These are phyloP conservation scores for Macrostomum cliftonense DNA, from an alignment of 2,888 invertebrate species.

Conservation along the genomic window DNA sequence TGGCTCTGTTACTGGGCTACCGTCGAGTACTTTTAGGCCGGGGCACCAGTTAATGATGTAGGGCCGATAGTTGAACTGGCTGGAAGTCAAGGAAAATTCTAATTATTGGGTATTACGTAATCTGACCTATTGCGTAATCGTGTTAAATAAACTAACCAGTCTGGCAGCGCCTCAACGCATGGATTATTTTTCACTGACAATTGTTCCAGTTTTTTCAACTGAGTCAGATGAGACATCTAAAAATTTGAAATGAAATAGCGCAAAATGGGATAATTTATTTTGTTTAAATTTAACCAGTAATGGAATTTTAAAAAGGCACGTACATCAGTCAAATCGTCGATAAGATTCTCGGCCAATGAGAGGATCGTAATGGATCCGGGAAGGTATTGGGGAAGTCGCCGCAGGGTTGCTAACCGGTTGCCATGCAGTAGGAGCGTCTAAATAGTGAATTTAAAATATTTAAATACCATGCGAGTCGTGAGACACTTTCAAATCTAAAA, in stretches of 20 bases:
- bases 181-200: conserved; percentile 70
- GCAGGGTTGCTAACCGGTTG: conserved; percentile 61
- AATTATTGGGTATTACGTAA: too few relatives aligned
- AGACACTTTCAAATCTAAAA: too few relatives aligned
- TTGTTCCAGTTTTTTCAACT: conserved; percentile 55
- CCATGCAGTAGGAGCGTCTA: conserved; percentile 67
- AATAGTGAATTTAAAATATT: too few relatives aligned
- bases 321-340: conserved; percentile 55
- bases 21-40: conserved; percentile 66
- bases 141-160: background rate
- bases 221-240: conserved; percentile 60
- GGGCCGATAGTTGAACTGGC: conserved; percentile 55
- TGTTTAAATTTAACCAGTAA: too few relatives aligned
- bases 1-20: conserved; percentile 66
- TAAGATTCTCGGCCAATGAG: conserved; percentile 61
- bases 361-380: conserved; percentile 52
- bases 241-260: conserved; percentile 12
- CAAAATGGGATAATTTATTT: too few relatives aligned
- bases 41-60: conserved; percentile 82
- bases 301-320: too few relatives aligned
- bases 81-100: background rate
- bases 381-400: conserved; percentile 61
- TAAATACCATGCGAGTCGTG: too few relatives aligned
- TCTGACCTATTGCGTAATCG: too few relatives aligned
- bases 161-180: conserved; percentile 56